Percentiles rank a stretch among this genome's conserved stretches.
Evolutionary conservation across 2,888 invertebrate species (phyloP).

Genomic region (Stenodema calcarata): DNA sequence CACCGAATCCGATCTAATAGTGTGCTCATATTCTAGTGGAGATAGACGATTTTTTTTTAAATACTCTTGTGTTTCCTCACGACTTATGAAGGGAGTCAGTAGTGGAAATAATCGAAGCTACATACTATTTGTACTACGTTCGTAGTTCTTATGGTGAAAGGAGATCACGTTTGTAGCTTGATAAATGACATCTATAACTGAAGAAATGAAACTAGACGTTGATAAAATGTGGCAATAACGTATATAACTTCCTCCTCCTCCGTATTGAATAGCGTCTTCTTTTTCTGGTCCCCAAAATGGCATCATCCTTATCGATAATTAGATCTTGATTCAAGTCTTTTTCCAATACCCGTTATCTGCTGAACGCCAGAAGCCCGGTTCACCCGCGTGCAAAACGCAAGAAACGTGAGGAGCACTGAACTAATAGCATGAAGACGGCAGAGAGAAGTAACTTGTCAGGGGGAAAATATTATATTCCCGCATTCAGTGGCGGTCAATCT

Average conservation of each 20-base stretch:
- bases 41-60: too few relatives aligned
- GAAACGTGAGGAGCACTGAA: neutral
- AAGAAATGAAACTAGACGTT: too few relatives aligned
- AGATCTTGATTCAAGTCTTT: neutral
- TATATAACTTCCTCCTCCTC: neutral
- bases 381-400: neutral
- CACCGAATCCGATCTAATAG: too few relatives aligned
- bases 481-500: neutral
- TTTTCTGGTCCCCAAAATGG: neutral
- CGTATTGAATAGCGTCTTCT: neutral
- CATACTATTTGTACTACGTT: too few relatives aligned
- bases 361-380: neutral
- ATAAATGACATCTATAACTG: too few relatives aligned
- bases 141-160: too few relatives aligned
- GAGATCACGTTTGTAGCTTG: too few relatives aligned
- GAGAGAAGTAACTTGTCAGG: neutral
- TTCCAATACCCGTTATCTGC: neutral
- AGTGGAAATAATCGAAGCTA: too few relatives aligned
- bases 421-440: neutral
- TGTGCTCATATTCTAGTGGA: too few relatives aligned
- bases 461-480: neutral
- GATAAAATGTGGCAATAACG: neutral
- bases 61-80: too few relatives aligned
- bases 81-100: too few relatives aligned
- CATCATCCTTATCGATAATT: neutral